These are phyloP conservation scores for Porites australiensis DNA, from an alignment of 64 coral and sea anemone species.

Conservation along the genomic window DNA sequence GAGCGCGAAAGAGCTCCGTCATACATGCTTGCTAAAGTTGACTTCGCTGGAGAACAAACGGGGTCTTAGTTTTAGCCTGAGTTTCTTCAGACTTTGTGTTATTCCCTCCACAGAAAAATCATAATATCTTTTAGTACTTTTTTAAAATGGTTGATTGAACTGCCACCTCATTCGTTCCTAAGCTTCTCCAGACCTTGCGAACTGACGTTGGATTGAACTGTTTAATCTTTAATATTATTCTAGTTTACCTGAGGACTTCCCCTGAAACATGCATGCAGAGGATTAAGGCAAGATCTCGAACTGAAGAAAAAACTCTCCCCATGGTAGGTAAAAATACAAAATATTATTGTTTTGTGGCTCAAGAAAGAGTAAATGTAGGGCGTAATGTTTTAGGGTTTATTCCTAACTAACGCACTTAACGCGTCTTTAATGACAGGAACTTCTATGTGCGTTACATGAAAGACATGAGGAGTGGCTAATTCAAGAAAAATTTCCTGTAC, in stretches of 20 bases:
- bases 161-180: too few species aligned
- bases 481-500: slow-evolving; percentile 49
- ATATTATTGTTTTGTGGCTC: neutral
- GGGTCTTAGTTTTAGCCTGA: too few species aligned
- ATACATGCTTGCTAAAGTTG: too few species aligned
- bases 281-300: slow-evolving; percentile 80
- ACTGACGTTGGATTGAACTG: neutral
- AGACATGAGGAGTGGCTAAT: slow-evolving; percentile 78
- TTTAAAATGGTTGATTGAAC: too few species aligned
- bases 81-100: too few species aligned
- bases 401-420: neutral
- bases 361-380: neutral
- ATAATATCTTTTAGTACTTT: too few species aligned
- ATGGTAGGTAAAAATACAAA: slow-evolving; percentile 66
- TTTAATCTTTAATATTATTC: neutral
- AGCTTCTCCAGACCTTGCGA: too few species aligned
- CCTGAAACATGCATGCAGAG: slow-evolving; percentile 94
- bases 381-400: neutral
- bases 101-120: too few species aligned
- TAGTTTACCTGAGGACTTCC: slow-evolving; percentile 95
- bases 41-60: too few species aligned
- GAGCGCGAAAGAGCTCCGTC: too few species aligned
- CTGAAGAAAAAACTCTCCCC: slow-evolving; percentile 85
- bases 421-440: slow-evolving; percentile 20
- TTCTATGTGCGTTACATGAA: slow-evolving; percentile 71